Evolutionary conservation across 2,797 vertebrate species (phyloP), one percentile per base, ranked within the genome.

Genomic region (Rhadinocentrus ornatus): DNA sequence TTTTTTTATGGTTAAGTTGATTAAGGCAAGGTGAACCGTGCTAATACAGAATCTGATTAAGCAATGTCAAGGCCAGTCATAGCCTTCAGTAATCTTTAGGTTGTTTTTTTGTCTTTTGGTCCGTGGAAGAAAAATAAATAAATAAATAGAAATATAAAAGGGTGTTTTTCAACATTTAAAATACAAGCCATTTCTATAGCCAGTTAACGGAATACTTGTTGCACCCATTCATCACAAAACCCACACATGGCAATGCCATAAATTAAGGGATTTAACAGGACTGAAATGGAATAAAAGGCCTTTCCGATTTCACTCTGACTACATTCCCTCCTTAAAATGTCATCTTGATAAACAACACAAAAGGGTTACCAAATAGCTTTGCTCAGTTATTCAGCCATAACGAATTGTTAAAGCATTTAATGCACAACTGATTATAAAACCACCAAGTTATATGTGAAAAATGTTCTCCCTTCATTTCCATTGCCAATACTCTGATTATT

Each of bases 401-500:
- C 73, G 35, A 4, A 4, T 10, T 50, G n/a, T 50, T 66, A 20
- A 41, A 71, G 15, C 55, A 32, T 31, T 7, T 37, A 62, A 44
- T 48, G n/a, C 18, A 27, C 20, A 63, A 37, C 4, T 1, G 3
- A 71, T 55, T 73, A 66, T 66, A 67, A 79, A 73, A 69, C 65
- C 24, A 35, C 26, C 44, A 61, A 65, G 62, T 20, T 29, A 22
- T 29, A 48, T 39, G 26, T 65, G 20, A 54, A 27, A 65, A 11
- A 71, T 67, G 58, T 66, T 5, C 18, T 78, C 22, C 62, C 16
- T 62, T 68, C 55, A 62, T 71, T 72, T 57, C 22, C 62, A 55
- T 73, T 78, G 62, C 32, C 44, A 73, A 57, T 71, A 68, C 52
- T 66, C 72, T 37, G 50, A 63, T 55, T 71, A 67, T 59, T 58